These are phyloP conservation scores for Poeciliopsis gracilis DNA, from an alignment of 2,797 vertebrate species.

Conservation along the genomic window DNA sequence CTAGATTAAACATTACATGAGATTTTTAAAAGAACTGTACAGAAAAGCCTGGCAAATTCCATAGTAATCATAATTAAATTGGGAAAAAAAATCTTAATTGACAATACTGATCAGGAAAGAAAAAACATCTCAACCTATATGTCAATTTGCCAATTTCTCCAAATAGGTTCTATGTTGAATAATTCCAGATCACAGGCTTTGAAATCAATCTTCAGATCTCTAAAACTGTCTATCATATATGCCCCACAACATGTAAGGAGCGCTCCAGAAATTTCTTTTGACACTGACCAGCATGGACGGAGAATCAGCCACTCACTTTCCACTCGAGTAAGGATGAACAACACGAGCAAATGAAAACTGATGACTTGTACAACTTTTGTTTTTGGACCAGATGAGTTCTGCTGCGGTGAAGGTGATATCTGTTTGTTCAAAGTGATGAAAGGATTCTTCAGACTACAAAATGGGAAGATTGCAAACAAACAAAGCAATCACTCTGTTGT, in stretches of 20 bases:
- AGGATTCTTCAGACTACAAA: background rate
- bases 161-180: background rate
- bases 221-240: background rate
- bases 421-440: background rate
- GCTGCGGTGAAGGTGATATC: background rate
- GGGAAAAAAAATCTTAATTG: background rate
- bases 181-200: background rate
- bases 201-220: background rate
- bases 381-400: background rate
- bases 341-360: background rate
- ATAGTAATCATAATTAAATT: background rate
- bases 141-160: background rate
- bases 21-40: background rate
- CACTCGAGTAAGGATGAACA: background rate
- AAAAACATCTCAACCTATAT: background rate
- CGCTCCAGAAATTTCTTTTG: background rate
- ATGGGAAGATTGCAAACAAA: background rate
- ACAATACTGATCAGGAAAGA: background rate
- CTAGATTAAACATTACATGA: conserved; percentile 4
- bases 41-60: background rate
- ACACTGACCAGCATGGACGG: background rate
- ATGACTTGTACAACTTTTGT: background rate
- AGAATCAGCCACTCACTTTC: background rate
- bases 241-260: background rate
- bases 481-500: background rate